Conservation (phyloP, 2,113 vertebrate genomes). For the Nansenia antarctica region DNA sequence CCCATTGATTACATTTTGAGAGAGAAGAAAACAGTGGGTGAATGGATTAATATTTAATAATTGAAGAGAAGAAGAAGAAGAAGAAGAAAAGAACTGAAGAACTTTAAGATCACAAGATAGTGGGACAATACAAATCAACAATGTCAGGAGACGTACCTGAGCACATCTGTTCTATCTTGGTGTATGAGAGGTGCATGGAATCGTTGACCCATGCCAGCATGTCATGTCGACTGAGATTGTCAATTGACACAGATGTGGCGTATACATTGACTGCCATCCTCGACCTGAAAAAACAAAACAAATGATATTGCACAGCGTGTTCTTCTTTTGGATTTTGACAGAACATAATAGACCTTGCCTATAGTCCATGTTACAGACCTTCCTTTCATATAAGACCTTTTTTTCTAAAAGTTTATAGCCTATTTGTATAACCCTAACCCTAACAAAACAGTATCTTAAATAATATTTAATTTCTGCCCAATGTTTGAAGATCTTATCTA, state of each 20-base stretch:
- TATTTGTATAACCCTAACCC: too few relatives aligned
- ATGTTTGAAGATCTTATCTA: neutral
- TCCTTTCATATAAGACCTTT: too few relatives aligned
- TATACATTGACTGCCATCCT: constrained; percentile 99
- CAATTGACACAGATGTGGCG: constrained; percentile 94
- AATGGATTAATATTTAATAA: neutral
- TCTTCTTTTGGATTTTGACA: too few relatives aligned
- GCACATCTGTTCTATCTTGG: constrained; percentile 96
- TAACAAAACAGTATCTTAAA: neutral
- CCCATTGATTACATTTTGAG: neutral
- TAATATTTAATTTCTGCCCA: neutral
- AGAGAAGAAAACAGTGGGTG: too few relatives aligned
- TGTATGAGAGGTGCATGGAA: constrained; percentile 93
- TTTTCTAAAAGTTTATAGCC: too few relatives aligned
- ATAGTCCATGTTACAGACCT: too few relatives aligned
- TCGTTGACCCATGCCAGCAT: constrained; percentile 99
- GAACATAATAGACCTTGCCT: too few relatives aligned
- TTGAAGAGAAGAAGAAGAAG: neutral
- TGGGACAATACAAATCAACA: neutral
- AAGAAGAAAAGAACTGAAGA: neutral
- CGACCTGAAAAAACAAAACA: constrained; percentile 65
- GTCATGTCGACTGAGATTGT: constrained; percentile 97
- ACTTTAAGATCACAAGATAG: neutral
- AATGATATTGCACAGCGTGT: neutral
- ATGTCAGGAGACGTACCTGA: constrained; percentile 78